phyloP scores from a whole-genome alignment of 2,113 vertebrate species.

The Saguinus midas region DNA sequence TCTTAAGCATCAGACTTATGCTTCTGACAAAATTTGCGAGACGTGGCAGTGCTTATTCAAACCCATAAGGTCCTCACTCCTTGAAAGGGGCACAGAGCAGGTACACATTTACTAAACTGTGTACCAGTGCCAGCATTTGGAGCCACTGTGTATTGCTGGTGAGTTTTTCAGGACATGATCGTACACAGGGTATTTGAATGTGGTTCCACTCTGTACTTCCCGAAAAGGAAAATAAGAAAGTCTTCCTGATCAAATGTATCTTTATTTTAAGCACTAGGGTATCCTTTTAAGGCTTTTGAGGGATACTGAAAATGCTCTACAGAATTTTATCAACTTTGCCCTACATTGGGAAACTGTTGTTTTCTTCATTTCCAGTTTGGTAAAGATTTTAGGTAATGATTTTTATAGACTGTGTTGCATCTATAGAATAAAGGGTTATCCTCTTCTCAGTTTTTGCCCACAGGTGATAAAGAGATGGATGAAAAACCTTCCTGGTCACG shows the following conservation, averaged over 20 bases:
- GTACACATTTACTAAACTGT: too few species aligned
- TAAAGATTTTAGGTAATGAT: neutral
- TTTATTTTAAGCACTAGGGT: neutral
- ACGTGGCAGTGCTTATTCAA: neutral
- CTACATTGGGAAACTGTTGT: neutral
- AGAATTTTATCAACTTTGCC: neutral
- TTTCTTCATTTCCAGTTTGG: neutral
- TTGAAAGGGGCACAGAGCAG: neutral
- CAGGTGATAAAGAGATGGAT: neutral
- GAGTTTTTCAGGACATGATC: accelerated
- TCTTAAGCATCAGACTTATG: neutral
- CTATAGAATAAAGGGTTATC: neutral
- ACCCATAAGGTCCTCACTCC: neutral
- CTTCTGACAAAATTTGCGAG: neutral
- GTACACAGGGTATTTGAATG: neutral
- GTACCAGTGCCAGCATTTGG: too few species aligned
- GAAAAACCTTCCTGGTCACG: neutral
- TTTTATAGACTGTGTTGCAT: neutral
- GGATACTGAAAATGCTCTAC: neutral
- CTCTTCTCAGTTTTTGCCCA: neutral
- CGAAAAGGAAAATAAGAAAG: neutral
- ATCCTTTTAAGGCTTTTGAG: neutral
- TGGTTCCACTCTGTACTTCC: neutral
- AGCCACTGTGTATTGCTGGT: neutral
- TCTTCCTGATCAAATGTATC: neutral